Base-by-base conservation (phyloP, 2,113 vertebrate genomes). In the Podilymbus podiceps region DNA sequence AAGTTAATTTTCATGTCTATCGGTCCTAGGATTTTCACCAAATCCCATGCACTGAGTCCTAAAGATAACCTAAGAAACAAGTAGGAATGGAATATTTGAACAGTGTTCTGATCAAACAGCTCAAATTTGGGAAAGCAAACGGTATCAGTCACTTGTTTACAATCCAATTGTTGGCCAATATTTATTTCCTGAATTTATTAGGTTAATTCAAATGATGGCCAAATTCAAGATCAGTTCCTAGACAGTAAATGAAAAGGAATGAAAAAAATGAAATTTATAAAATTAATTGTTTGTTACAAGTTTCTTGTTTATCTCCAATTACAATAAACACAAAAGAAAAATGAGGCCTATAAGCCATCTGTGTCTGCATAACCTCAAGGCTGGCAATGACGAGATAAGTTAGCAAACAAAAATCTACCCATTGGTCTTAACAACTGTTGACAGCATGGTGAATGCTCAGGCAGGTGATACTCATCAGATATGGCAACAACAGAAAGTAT, bases 391-490 rank as follows among this genome's bases (percentile, higher is more conserved):
- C 20, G 40, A 96, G 64, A 53, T 46, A 85, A 92, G 56, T 95
- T 92, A 95, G 58, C 64, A 86, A 94, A 92, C 50, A 94, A 81
- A 96, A 95, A 75, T 95, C 83, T 92, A 72, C 56, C 73, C 63
- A 59, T 14, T 82, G 74, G 62, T 68, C 79, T 95, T 97, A 95
- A 96, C 52, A 78, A 84, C 64, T 84, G 44, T 72, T 96, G 94
- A 92, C 94, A 95, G 89, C 8, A 0, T 64, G 73, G 73, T 85
- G 93, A 92, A 75, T 87, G 35, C 59, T 94, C 66, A 80, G n/a
- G 53, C 86, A 96, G 83, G 91, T 95, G 94, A 95, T 96, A 83
- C 25, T 95, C 68, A 95, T 95, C 42, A 83, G 63, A 89, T 86
- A 84, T 89, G 91, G 93, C 95, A 97, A 91, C 55, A 85, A 38